Base-by-base conservation (phyloP, 1,140 invertebrate species). In the Telenomus remus region DNA sequence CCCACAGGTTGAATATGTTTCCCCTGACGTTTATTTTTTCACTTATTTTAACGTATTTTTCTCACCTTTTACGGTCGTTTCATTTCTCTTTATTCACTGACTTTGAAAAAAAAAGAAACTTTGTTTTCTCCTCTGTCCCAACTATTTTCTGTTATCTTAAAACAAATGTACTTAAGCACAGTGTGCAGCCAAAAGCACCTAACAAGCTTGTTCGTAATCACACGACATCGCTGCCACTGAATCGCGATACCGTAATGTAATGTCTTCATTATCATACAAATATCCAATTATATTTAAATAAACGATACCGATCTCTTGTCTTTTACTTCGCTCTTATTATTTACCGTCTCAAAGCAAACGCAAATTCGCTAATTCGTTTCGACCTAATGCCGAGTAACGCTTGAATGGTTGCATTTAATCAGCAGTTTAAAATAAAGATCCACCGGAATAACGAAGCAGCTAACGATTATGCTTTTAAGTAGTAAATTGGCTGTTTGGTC, bases 141-240 rank as follows among this genome's bases (percentile, higher is more conserved):
- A 51, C 57, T 42, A 35, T 54, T 61, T 57, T 51, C 60, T 39
- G 33, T 53, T 59, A 60, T 55, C 55, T 47, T 70, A 56, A 37
- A 65, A 63, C 54, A 54, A 60, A 71, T 63, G 44, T 76, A 66
- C 42, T 76, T 55, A 60, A 81, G 82, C 81, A 83, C 78, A 79
- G 79, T 80, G 82, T 82, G 82, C 80, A 82, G 76, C 71, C 66
- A 79, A 79, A 76, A 80, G 81, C 78, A 84, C 81, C 65, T 69
- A 76, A 79, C 65, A 79, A 81, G 80, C 79, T 80, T 80, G 60
- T 44, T 73, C 59, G 47, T 64, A 7, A 16, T 46, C 65, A 65
- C 71, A 65, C 78, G 75, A 51, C 79, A 56, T 51, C 47, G 47
- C 44, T 55, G 78, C 76, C 78, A 70, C 71, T 43, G 47, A 68